These are phyloP conservation scores for Holothuria leucospilota DNA, from an alignment of 53 echinoderm and acorn worm species.

Conservation along the genomic window DNA sequence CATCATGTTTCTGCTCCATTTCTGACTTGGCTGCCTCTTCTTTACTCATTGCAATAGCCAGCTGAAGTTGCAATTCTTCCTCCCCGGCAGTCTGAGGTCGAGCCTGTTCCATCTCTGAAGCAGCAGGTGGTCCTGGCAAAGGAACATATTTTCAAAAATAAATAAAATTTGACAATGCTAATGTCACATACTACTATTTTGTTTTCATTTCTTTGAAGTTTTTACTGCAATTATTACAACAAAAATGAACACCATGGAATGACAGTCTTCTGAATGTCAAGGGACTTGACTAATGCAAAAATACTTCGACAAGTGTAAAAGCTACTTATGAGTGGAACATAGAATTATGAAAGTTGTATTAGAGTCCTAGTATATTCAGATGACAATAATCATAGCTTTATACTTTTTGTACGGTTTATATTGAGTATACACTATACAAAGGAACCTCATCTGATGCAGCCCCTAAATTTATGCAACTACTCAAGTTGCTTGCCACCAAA, in stretches of 20 bases:
- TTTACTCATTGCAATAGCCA: conserved; percentile 96
- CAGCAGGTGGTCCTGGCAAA: conserved; percentile 43
- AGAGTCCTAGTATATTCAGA: no score
- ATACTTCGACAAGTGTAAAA: background rate
- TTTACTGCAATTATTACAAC: background rate
- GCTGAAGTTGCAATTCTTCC: conserved; percentile 96
- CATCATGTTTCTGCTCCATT: conserved; percentile 78
- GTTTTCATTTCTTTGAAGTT: background rate
- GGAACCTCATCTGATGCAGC: no score
- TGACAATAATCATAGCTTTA: no score
- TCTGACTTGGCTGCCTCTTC: conserved; percentile 90
- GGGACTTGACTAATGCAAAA: background rate
- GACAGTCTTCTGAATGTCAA: background rate
- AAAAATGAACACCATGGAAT: background rate
- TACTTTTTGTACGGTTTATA: no score
- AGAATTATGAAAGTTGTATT: no score
- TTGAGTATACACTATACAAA: no score
- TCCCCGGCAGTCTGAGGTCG: conserved; percentile 95
- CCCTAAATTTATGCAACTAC: no score
- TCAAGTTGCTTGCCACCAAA: no score
- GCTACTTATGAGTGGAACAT: no score
- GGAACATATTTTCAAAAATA: background rate
- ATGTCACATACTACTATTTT: background rate
- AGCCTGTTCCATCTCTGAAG: conserved; percentile 94
- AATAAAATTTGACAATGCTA: background rate